phyloP scores from a whole-genome alignment of 2,797 vertebrate species.

The Thaleichthys pacificus region DNA sequence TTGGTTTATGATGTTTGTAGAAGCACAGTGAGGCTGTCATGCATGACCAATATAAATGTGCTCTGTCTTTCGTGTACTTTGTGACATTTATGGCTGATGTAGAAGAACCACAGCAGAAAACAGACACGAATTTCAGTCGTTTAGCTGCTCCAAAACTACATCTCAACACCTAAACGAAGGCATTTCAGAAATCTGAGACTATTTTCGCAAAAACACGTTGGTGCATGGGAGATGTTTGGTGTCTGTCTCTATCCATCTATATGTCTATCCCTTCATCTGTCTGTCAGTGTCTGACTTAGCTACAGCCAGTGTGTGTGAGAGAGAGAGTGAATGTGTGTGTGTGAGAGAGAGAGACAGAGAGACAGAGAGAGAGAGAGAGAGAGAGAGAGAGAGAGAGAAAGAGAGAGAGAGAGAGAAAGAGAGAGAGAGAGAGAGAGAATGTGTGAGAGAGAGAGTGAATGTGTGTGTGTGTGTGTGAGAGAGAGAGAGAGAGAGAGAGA shows the following conservation, averaged over 20 bases:
- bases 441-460: neutral
- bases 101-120: neutral
- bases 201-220: neutral
- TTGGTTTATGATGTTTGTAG: constrained; percentile 35
- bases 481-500: constrained; percentile 6
- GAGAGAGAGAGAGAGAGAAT: constrained; percentile 27
- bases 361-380: neutral
- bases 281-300: neutral
- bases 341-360: neutral
- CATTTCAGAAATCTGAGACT: too few species aligned
- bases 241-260: too few species aligned
- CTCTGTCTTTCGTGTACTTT: too few species aligned
- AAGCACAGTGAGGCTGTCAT: constrained; percentile 5
- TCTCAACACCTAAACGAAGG: neutral
- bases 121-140: neutral
- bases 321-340: neutral
- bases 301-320: neutral
- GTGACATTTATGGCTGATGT: neutral
- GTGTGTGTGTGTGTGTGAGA: neutral
- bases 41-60: constrained; percentile 10
- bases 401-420: constrained; percentile 28
- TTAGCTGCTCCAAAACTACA: neutral
- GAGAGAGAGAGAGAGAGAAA: neutral
- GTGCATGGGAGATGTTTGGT: neutral
- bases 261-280: neutral